phyloP scores from a whole-genome alignment of 2,888 invertebrate species.

The Ommatoiulus sabulosus region DNA sequence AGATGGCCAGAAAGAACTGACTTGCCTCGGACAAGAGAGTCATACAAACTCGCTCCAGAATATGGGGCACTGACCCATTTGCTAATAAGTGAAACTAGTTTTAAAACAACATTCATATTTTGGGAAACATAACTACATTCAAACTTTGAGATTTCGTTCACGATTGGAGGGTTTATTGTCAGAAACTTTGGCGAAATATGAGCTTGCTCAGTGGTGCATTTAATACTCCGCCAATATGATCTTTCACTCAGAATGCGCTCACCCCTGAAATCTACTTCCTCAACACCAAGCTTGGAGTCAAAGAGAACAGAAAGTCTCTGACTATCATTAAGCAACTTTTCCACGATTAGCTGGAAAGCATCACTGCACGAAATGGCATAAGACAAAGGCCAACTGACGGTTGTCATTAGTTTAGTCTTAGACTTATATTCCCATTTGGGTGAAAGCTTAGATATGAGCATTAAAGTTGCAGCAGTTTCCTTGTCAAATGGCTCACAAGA shows the following conservation, averaged over 20 bases:
- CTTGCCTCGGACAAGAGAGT: not conserved
- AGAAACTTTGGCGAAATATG: not conserved
- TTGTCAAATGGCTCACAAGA: not conserved
- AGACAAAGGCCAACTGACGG: not conserved
- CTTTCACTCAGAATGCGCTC: not conserved
- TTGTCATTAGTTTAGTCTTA: not conserved
- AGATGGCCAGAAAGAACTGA: not conserved
- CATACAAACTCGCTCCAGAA: not conserved
- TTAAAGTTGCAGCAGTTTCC: not conserved
- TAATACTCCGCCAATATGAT: not conserved
- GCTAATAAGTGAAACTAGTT: not conserved
- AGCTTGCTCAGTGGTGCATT: not conserved
- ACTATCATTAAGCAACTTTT: not conserved
- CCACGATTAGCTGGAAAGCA: not conserved
- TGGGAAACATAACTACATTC: not conserved
- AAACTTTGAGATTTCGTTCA: not conserved
- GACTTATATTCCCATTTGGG: not conserved
- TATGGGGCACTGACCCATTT: not conserved
- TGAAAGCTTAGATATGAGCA: not conserved
- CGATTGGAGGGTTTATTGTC: not conserved
- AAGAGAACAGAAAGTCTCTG: not conserved
- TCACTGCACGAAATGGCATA: not conserved
- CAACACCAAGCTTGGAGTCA: not conserved
- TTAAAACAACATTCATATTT: not conserved
- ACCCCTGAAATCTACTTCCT: not conserved